phyloP scores from a whole-genome alignment of 1,140 invertebrate species.

The Pinna nobilis region DNA sequence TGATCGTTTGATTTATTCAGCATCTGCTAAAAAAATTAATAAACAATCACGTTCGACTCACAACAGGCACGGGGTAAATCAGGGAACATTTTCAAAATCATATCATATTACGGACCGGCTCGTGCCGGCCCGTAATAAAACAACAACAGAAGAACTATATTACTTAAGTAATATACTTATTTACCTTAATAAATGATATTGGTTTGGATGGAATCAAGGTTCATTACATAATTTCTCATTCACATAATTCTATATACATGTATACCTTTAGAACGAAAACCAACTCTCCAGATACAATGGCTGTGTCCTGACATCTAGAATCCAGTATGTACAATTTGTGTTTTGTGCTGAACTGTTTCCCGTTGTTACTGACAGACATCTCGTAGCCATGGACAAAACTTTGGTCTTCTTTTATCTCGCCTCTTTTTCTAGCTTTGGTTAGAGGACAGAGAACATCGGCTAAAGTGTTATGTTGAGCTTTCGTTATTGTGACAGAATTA shows the following conservation, averaged over 20 bases:
- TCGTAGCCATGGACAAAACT: not conserved
- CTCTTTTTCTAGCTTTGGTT: not conserved
- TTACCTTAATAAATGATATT: not conserved
- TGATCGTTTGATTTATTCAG: not conserved
- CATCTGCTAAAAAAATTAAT: too few relatives aligned
- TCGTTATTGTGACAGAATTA: not conserved
- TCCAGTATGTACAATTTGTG: conserved; percentile 10
- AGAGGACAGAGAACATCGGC: conserved; percentile 12
- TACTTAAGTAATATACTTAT: not conserved
- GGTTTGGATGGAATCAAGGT: not conserved
- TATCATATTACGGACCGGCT: too few relatives aligned
- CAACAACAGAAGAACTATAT: not conserved
- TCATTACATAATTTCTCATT: not conserved
- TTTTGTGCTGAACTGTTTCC: not conserved
- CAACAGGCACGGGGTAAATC: too few relatives aligned
- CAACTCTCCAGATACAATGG: conserved; percentile 5
- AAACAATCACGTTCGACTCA: too few relatives aligned
- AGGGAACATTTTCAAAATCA: too few relatives aligned
- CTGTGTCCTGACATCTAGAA: conserved; percentile 11
- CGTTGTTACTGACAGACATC: conserved; percentile 1
- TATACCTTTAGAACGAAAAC: not conserved
- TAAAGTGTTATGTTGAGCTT: conserved; percentile 6
- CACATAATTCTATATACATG: too few relatives aligned
- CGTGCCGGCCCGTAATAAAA: too few relatives aligned
- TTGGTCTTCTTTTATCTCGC: not conserved